These are phyloP conservation scores for Eupeodes latifasciatus DNA, from an alignment of 2,888 invertebrate genomes.

Conservation along the genomic window DNA sequence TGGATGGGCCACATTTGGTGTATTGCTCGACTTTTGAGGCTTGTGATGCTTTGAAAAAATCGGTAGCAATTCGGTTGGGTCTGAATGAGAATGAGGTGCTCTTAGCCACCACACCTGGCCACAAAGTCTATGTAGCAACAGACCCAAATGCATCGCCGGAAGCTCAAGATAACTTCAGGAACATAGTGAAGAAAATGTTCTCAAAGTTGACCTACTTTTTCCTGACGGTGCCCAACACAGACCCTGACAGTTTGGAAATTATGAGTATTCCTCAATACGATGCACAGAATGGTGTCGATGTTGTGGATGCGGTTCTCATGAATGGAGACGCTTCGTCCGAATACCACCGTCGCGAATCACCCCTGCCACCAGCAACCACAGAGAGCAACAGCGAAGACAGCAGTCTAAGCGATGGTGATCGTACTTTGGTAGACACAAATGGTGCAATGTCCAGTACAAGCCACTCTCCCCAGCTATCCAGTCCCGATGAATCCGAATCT, in stretches of 20 bases:
- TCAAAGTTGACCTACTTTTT: conserved; percentile 87
- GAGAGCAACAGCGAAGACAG: conserved; percentile 91
- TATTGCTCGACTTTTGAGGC: conserved; percentile 86
- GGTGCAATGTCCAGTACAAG: conserved; percentile 82
- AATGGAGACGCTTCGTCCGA: conserved; percentile 77
- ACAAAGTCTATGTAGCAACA: conserved; percentile 85
- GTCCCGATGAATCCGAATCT: conserved; percentile 82
- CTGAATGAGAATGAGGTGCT: conserved; percentile 80
- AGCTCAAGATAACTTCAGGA: conserved; percentile 83
- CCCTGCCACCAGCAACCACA: conserved; percentile 76
- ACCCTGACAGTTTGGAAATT: conserved; percentile 85
- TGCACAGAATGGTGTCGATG: conserved; percentile 78
- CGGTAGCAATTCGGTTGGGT: conserved; percentile 85
- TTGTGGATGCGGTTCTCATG: conserved; percentile 82
- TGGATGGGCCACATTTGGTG: conserved; percentile 87
- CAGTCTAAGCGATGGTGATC: conserved; percentile 90
- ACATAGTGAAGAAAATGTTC: conserved; percentile 83
- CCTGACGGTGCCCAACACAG: conserved; percentile 87
- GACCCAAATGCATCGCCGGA: conserved; percentile 82
- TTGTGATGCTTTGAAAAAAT: conserved; percentile 86
- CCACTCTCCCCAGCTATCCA: conserved; percentile 83
- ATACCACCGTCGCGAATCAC: conserved; percentile 77
- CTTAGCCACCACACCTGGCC: conserved; percentile 79
- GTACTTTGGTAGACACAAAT: conserved; percentile 83
- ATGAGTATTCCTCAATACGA: conserved; percentile 85